These are phyloP conservation scores for Pipistrellus pygmaeus DNA, from an alignment of 2,797 vertebrate genomes.

Conservation along the genomic window DNA sequence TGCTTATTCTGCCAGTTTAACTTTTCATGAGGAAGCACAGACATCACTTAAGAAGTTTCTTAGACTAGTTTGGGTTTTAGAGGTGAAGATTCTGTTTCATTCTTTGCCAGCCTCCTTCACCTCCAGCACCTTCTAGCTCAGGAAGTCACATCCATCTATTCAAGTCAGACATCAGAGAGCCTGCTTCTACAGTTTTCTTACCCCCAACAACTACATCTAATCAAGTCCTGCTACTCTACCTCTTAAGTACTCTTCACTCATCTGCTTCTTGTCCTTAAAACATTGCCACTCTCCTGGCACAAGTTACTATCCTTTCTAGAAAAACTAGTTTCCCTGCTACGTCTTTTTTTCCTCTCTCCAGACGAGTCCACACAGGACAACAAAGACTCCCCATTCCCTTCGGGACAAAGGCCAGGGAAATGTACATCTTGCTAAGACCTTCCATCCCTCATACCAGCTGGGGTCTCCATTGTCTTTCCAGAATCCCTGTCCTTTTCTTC, in stretches of 20 bases:
- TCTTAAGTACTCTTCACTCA: not conserved
- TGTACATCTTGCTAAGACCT: not conserved
- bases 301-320: not conserved
- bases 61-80: not conserved
- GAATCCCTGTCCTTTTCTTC: not conserved
- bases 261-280: not conserved
- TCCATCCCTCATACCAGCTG: not conserved
- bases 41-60: constrained; percentile 20
- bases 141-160: not conserved
- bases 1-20: not conserved
- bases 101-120: not conserved
- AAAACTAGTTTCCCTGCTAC: not conserved
- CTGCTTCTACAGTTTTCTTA: not conserved
- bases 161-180: not conserved
- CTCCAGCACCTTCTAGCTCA: not conserved
- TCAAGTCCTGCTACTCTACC: not conserved
- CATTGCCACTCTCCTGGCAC: not conserved
- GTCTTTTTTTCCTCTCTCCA: not conserved
- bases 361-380: not conserved
- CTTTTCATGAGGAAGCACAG: constrained; percentile 25
- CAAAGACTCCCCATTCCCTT: not conserved
- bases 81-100: not conserved
- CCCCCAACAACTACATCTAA: not conserved
- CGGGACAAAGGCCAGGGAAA: not conserved
- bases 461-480: not conserved